phyloP scores from a whole-genome alignment of 2,113 vertebrate genomes.

The Saccopteryx bilineata region DNA sequence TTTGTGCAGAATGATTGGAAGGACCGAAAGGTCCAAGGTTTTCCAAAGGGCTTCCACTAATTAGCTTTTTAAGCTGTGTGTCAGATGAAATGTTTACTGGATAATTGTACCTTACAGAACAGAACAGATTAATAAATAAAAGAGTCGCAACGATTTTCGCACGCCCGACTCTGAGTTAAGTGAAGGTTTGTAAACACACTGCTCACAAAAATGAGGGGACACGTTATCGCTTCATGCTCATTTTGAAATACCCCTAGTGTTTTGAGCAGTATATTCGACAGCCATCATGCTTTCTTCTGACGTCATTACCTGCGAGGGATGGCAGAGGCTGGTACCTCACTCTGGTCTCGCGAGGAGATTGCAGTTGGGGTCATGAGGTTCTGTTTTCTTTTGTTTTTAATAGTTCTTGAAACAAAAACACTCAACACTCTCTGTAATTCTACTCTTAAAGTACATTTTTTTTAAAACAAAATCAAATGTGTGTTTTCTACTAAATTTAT shows the following conservation, averaged over 20 bases:
- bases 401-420: background rate
- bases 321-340: background rate
- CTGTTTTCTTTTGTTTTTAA: background rate
- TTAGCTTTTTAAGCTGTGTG: conserved; percentile 59
- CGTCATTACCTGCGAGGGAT: background rate
- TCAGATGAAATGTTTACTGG: conserved; percentile 58
- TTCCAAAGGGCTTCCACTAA: conserved; percentile 61
- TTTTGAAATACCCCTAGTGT: too few relatives aligned
- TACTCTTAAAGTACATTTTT: background rate
- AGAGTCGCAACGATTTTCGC: conserved; percentile 28
- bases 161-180: conserved; percentile 10
- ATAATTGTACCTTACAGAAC: conserved; percentile 41
- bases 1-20: background rate
- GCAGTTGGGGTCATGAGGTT: background rate
- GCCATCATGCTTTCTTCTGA: background rate
- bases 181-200: conserved; percentile 57
- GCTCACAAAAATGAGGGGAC: too few relatives aligned
- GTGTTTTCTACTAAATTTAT: background rate
- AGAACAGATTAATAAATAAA: conserved; percentile 69
- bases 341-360: background rate
- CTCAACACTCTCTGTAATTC: background rate
- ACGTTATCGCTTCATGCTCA: too few relatives aligned
- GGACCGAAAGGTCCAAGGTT: background rate
- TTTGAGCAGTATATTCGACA: background rate
- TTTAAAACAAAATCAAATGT: background rate